Evolutionary conservation across 2,113 vertebrate genomes (phyloP).

Genomic region (Camelus dromedarius): DNA sequence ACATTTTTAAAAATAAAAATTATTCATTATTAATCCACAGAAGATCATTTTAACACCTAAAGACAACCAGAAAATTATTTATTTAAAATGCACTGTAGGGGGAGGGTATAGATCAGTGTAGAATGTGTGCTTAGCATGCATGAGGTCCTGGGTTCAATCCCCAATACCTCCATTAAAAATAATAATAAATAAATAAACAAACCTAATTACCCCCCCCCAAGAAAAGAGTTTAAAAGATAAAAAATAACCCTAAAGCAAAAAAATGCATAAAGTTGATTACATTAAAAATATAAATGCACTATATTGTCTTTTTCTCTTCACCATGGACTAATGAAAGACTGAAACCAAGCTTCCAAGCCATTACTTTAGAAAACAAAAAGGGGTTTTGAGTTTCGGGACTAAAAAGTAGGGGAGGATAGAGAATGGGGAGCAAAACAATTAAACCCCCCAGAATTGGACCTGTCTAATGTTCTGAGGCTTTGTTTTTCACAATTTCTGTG

Average conservation of each 20-base stretch:
- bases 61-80: background rate
- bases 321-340: background rate
- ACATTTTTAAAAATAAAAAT: conserved; percentile 35
- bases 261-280: no score
- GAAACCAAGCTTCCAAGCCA: background rate
- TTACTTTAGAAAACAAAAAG: conserved; percentile 10
- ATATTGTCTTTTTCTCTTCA: conserved; percentile 12
- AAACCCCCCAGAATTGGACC: background rate
- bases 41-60: conserved; percentile 51
- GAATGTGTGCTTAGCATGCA: no score
- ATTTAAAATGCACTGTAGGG: background rate
- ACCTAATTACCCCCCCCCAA: no score
- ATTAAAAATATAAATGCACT: background rate
- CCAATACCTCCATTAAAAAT: no score
- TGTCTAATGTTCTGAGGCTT: conserved; percentile 6
- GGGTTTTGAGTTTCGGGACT: background rate
- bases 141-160: no score
- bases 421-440: background rate
- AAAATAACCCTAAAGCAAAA: no score
- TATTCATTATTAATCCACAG: conserved; percentile 35
- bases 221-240: no score
- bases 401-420: background rate
- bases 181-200: no score
- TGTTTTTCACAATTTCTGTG: conserved; percentile 6
- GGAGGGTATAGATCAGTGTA: no score